Conservation (phyloP, 1,140 invertebrate genomes). For the Drosophila gunungcola region DNA sequence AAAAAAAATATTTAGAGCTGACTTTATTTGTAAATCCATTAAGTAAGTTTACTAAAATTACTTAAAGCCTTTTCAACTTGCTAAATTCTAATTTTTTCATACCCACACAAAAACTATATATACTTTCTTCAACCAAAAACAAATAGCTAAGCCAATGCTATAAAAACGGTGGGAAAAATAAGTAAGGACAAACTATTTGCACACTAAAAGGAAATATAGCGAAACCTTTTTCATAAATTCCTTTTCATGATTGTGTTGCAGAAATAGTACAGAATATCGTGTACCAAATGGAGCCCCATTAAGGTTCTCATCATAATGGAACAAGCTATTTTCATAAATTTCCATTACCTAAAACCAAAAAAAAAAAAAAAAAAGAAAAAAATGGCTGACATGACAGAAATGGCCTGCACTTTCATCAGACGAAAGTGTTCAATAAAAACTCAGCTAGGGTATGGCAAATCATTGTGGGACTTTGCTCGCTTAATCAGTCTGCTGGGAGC, state of each 20-base stretch:
- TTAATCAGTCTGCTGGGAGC: conserved; percentile 70
- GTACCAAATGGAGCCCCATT: conserved; percentile 18
- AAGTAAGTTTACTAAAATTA: no score
- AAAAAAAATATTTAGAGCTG: no score
- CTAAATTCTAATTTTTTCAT: not conserved
- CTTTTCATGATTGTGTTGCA: conserved; percentile 6
- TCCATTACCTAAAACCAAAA: conserved; percentile 26
- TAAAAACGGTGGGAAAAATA: conserved; percentile 12
- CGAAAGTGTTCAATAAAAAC: conserved; percentile 27
- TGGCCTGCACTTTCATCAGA: conserved; percentile 36
- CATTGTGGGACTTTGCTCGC: conserved; percentile 36
- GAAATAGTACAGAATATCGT: conserved; percentile 3
- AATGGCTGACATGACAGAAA: conserved; percentile 6
- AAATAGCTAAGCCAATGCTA: not conserved
- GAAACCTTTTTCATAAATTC: conserved; percentile 29
- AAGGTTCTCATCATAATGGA: conserved; percentile 15
- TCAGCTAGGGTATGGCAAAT: conserved; percentile 30
- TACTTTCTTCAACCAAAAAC: not conserved
- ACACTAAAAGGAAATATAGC: not conserved
- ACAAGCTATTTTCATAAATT: conserved; percentile 40
- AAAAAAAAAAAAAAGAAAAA: no score
- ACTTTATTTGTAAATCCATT: no score
- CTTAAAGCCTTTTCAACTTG: not conserved
- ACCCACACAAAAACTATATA: not conserved
- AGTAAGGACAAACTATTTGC: not conserved